Evolutionary conservation across 2,797 vertebrate species (phyloP).

Genomic region (Falco biarmicus): DNA sequence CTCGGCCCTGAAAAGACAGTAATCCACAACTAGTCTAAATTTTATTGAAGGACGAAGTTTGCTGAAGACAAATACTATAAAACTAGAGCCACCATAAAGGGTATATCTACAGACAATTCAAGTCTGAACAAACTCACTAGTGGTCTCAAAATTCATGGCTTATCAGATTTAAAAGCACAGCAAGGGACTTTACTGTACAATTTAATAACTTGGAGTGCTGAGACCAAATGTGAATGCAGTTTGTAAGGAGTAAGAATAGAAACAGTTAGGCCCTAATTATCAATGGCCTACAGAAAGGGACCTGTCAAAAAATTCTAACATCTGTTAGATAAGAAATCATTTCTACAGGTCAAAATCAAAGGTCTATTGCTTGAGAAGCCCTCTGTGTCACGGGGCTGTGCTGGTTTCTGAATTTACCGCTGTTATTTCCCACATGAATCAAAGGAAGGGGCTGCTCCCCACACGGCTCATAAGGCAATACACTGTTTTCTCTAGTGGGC

Average conservation of each 20-base stretch:
- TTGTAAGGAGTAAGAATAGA: not conserved
- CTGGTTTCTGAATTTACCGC: not conserved
- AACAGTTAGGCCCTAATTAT: not conserved
- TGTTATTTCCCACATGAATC: not conserved
- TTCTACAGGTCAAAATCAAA: not conserved
- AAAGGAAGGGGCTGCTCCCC: not conserved
- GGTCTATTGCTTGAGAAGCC: not conserved
- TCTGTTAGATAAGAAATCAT: not conserved
- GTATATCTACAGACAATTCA: not conserved
- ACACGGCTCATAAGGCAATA: not conserved
- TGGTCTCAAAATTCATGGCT: not conserved
- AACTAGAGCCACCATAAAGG: no score
- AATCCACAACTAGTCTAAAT: not conserved
- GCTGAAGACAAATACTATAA: not conserved
- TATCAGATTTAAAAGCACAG: not conserved
- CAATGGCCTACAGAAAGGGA: not conserved
- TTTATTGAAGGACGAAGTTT: not conserved
- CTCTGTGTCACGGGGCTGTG: not conserved
- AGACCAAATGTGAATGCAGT: not conserved
- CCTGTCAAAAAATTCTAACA: not conserved
- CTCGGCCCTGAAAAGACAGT: not conserved
- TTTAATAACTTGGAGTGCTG: not conserved
- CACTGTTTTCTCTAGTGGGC: accelerated
- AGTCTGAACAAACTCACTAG: not conserved
- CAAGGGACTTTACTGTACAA: not conserved